Evolutionary conservation across 92 coral and sea anemone species (phyloP).

Genomic region (Porites evermanni): DNA sequence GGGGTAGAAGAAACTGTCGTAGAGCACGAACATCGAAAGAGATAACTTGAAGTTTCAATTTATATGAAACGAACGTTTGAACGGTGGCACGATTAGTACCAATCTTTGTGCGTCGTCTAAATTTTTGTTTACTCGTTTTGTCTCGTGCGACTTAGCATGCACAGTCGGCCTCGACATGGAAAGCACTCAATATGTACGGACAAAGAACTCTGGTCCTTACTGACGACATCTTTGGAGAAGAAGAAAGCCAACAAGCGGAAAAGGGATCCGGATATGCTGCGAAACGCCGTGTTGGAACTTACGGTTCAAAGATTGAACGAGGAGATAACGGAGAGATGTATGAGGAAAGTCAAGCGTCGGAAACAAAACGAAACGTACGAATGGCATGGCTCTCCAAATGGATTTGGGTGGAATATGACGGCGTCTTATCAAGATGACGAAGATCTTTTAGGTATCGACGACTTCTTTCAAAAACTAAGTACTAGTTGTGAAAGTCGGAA

Average conservation of each 20-base stretch:
- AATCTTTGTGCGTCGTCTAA: conserved; percentile 2
- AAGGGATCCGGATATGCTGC: conserved; percentile 88
- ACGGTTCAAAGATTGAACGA: conserved; percentile 93
- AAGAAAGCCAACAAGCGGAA: conserved; percentile 83
- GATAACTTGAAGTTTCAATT: neutral
- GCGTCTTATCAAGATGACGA: conserved; percentile 84
- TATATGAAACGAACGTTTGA: neutral
- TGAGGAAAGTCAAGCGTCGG: conserved; percentile 82
- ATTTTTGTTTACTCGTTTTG: neutral
- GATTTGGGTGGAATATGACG: conserved; percentile 93
- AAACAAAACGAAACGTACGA: conserved; percentile 84
- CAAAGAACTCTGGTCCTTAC: conserved; percentile 94
- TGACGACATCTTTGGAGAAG: conserved; percentile 88
- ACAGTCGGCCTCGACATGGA: conserved; percentile 21
- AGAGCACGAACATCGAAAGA: neutral
- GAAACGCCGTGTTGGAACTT: conserved; percentile 90
- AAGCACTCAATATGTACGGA: conserved; percentile 61
- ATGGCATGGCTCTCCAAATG: conserved; percentile 82
- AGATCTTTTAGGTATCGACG: conserved; percentile 97
- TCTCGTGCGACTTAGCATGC: conserved; percentile 41
- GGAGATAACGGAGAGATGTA: conserved; percentile 93
- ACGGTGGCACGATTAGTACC: neutral
- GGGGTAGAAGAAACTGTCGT: neutral
- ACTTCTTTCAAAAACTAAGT: conserved; percentile 91
- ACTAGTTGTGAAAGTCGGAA: conserved; percentile 21